phyloP scores from a whole-genome alignment of 1,140 invertebrate species.

The Ostrea edulis region DNA sequence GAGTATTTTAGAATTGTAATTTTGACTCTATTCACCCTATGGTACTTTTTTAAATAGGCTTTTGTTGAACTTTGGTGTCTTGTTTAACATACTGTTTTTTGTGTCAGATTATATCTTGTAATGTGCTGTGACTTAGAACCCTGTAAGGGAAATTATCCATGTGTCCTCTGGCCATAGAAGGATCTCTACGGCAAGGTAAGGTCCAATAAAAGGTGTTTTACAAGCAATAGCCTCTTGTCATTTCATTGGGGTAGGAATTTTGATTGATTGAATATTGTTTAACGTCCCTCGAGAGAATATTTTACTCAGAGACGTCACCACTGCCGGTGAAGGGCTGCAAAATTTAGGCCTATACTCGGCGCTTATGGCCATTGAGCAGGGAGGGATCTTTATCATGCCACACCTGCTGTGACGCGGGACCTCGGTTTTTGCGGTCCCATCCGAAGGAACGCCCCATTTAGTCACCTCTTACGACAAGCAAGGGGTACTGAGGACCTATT shows the following conservation, averaged over 20 bases:
- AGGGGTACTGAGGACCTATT: no score
- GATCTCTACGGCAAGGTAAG: conserved; percentile 35
- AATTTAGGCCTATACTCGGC: no score
- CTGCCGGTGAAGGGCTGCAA: no score
- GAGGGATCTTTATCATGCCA: no score
- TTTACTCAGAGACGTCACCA: no score
- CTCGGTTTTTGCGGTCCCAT: no score
- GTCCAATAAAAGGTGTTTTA: conserved; percentile 39
- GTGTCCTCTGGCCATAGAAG: conserved; percentile 29
- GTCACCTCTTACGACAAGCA: no score
- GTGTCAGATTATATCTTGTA: conserved; percentile 39
- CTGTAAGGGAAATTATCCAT: conserved; percentile 38
- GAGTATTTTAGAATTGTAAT: conserved; percentile 32
- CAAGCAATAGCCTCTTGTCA: not conserved
- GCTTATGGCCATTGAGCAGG: no score
- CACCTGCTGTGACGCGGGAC: no score
- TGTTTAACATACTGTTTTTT: conserved; percentile 35
- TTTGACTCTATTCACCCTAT: conserved; percentile 27
- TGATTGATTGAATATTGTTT: no score
- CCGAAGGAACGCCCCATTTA: no score
- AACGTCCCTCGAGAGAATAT: no score
- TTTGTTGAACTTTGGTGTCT: conserved; percentile 35
- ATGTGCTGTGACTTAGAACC: conserved; percentile 35
- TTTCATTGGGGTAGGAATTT: not conserved
- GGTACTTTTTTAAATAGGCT: conserved; percentile 26